Evolutionary conservation across 2,113 vertebrate genomes (phyloP), one percentile per base, ranked within the genome.

Genomic region (Panthera uncia): DNA sequence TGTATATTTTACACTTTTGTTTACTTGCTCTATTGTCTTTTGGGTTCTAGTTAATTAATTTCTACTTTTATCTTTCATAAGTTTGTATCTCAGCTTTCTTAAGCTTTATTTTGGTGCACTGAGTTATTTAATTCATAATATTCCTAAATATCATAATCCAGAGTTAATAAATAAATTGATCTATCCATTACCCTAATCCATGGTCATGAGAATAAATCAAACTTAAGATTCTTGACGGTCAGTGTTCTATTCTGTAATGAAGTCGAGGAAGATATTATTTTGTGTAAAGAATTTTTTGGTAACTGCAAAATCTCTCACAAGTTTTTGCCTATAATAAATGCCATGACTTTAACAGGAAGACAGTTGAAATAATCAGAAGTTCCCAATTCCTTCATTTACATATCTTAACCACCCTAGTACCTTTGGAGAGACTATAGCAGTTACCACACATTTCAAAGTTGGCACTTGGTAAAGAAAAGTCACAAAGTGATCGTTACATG

Each of bases 91-190:
- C 25, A 52, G 15, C 23, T 80, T 31, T 65, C 83, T 69, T 90
- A 55, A 78, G 50, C 21, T 82, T 79, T 91, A 78, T 74, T 81
- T 89, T 88, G 11, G 5, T 74, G 8, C 27, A 66, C 33, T 74
- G 73, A 61, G 63, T 71, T n/a, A 91, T 55, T 94, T 93, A 88
- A 85, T 91, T 81, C 55, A 89, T 73, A 85, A 61, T 96, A 84
- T 85, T 25, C 19, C 19, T 78, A 88, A 25, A 16, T 88, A 73
- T 66, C 18, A 81, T 95, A n/a, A 92, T 79, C 33, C 14, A 6
- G 31, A 95, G 10, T 89, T 93, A 95, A 85, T 33, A 87, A 84
- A 41, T 38, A 94, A 78, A 48, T 63, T 21, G 25, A 29, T 81
- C 84, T 73, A 76, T 90, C 36, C 68, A 21, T 96, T 92, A 85